Evolutionary conservation across 2,888 invertebrate genomes (phyloP), one percentile per base, ranked within the genome.

Genomic region (Mylabris sibirica): DNA sequence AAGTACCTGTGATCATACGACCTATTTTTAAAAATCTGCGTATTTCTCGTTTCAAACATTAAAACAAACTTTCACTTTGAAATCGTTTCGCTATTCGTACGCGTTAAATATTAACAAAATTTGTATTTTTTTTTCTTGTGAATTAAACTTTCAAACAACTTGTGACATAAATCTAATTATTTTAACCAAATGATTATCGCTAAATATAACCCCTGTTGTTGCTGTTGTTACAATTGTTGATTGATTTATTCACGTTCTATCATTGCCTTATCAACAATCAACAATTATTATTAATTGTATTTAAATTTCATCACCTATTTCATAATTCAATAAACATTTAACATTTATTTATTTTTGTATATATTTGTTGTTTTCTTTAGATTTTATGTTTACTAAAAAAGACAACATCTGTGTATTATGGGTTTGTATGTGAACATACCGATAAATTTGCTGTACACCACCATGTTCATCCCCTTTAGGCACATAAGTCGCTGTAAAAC

Each of bases 401-500:
- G n/a, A 38, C 26, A 6, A 1, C 26, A 6, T 30, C n/a, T n/a
- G n/a, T n/a, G n/a, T n/a, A n/a, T 30, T 30, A 30, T 30, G 6
- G 3, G 26, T 30, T 30, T 30, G 26, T 30, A 6, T 30, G 30
- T 30, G 41, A 53, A 69, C 88, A 89, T 90, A 96, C 96, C 95
- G 92, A 87, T 92, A 94, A 66, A 91, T 90, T 82, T 91, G 90
- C 75, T 89, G 88, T 76, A 88, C 87, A 64, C 84, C 84, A 30
- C 30, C 30, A 30, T n/a, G n/a, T 62, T 88, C 91, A 66, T 77
- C 74, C 38, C 68, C 68, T 79, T 90, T 89, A 65, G 89, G 88
- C 75, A 90, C 82, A 72, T 89, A 90, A 71, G 93, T 91, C 66
- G 95, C 92, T 3, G 95, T 93, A 80, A 93, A 96, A 84, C 96